Evolutionary conservation across 2,888 invertebrate species (phyloP), one percentile per base, ranked within the genome.

Genomic region (Cecidostiba fungosa): DNA sequence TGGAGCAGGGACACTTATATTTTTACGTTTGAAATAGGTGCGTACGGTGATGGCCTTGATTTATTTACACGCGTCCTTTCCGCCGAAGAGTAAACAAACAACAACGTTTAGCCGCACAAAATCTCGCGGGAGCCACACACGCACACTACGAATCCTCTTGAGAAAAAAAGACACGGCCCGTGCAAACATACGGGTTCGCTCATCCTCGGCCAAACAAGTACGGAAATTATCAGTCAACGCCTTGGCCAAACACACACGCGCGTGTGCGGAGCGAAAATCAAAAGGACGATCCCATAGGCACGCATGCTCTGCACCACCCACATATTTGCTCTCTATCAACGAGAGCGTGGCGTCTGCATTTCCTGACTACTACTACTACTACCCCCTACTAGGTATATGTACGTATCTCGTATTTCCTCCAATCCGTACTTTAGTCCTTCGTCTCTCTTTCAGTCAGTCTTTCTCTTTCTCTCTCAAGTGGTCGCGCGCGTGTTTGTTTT

Each of bases 171-270:
- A 36, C 0, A 72, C n/a, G 36, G 29, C n/a, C 1, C 70, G n/a
- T 16, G 32, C 36, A 70, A 70, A 70, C 70, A 70, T 59, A 6
- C 54, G 54, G 54, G 36, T n/a, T 69, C 32, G 32, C 69, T 69
- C 23, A 47, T 12, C 43, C 26, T 43, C 23, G 74, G 50, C 43
- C 16, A 76, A 43, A 54, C 29, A 74, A 50, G 74, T n/a, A 36
- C 59, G 69, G 70, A 85, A 85, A 85, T 85, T 85, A 85, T 85
- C 80, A 80, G 85, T 70, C 80, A 43, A 43, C 74, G 70, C 80
- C 43, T 66, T 36, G 50, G 29, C 59, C 66, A 78, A n/a, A 69
- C 36, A 39, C 69, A 36, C 43, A 3, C n/a, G 23, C 50, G 23
- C 16, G 12, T 16, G 36, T 8, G 8, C 19, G 6, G 10, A 14